These are phyloP conservation scores for Polydrusus tereticollis DNA, from an alignment of 2,888 invertebrate species.

Conservation along the genomic window DNA sequence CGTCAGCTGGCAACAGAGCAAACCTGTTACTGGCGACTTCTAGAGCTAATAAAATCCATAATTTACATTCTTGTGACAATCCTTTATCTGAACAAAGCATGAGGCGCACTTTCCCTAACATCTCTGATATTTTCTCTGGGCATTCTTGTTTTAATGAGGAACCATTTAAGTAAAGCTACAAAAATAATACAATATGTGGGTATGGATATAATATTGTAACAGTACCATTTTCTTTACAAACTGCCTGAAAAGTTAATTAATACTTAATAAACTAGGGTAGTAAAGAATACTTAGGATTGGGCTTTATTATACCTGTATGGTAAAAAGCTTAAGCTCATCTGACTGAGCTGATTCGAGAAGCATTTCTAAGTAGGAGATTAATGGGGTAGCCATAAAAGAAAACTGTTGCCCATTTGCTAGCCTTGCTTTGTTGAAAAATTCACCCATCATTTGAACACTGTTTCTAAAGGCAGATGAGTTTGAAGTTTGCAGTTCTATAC, in stretches of 20 bases:
- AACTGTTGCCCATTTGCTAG: slow-evolving; percentile 57
- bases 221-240: no score
- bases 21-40: slow-evolving; percentile 65
- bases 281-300: no score
- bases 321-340: slow-evolving; percentile 65
- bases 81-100: slow-evolving; percentile 61
- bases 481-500: slow-evolving; percentile 50
- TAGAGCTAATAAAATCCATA: slow-evolving; percentile 65
- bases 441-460: slow-evolving; percentile 64
- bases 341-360: slow-evolving; percentile 63
- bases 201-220: background rate
- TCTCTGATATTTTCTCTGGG: slow-evolving; percentile 59
- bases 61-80: slow-evolving; percentile 61
- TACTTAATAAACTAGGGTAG: no score
- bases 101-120: slow-evolving; percentile 62
- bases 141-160: slow-evolving; percentile 56
- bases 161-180: slow-evolving; percentile 65
- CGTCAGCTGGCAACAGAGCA: slow-evolving; percentile 61
- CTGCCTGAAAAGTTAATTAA: no score
- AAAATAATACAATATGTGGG: slow-evolving; percentile 28
- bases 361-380: slow-evolving; percentile 64
- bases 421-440: slow-evolving; percentile 62
- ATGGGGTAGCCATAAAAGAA: slow-evolving; percentile 58
- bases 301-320: slow-evolving; percentile 66
- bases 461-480: slow-evolving; percentile 62